phyloP scores from a whole-genome alignment of 2,113 vertebrate genomes.

The Oreocharis arfaki region DNA sequence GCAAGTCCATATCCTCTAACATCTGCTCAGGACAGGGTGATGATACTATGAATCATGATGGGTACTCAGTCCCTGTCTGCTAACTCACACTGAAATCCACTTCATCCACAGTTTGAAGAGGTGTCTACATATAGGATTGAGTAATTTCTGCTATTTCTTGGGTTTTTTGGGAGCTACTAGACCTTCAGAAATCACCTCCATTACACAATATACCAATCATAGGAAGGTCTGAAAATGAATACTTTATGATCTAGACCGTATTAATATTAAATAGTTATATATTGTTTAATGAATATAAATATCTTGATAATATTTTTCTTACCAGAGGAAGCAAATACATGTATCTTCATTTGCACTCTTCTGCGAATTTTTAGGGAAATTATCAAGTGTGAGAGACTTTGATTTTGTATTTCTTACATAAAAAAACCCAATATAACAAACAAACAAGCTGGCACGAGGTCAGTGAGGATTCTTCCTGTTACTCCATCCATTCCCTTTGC shows the following conservation, averaged over 20 bases:
- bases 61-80: not conserved
- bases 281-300: not conserved
- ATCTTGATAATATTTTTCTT: not conserved
- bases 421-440: not conserved
- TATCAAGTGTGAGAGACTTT: not conserved
- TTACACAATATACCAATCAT: not conserved
- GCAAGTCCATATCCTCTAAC: not conserved
- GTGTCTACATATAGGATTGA: not conserved
- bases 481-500: not conserved
- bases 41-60: not conserved
- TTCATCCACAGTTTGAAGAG: not conserved
- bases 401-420: not conserved
- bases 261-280: not conserved
- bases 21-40: not conserved
- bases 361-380: not conserved
- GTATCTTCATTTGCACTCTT: not conserved
- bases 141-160: not conserved
- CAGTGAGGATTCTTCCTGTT: not conserved
- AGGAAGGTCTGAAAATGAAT: not conserved
- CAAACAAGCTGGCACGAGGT: not conserved
- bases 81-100: not conserved
- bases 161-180: not conserved
- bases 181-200: not conserved
- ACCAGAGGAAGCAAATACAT: not conserved
- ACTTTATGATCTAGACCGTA: not conserved